Conservation (phyloP, 2,113 vertebrate species). For the Pongo abelii region DNA sequence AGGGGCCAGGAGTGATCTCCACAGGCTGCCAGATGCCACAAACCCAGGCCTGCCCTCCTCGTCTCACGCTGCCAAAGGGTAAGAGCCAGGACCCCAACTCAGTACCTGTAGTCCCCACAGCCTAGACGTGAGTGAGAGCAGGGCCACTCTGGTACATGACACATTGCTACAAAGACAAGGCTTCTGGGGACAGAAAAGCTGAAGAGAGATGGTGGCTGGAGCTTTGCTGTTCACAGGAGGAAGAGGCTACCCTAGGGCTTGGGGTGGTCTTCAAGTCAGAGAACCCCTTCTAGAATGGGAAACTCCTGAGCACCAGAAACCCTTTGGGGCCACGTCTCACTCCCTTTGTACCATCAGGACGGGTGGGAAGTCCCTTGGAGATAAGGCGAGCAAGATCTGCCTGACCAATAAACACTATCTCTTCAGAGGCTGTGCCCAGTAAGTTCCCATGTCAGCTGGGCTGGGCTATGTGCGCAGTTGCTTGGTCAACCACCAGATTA, state of each 20-base stretch:
- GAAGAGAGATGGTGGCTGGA: background rate
- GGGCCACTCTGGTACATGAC: background rate
- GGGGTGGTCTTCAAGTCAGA: background rate
- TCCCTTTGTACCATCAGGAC: no score
- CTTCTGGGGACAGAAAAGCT: background rate
- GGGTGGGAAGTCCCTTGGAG: background rate
- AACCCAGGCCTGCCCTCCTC: background rate
- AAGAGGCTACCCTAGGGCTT: background rate
- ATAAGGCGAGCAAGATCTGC: background rate
- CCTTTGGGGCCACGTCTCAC: background rate
- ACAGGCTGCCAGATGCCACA: background rate
- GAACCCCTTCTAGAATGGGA: background rate
- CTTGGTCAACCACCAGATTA: background rate
- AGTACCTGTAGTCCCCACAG: background rate
- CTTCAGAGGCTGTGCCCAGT: background rate
- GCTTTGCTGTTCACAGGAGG: background rate
- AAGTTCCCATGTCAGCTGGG: fast-evolving
- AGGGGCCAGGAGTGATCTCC: background rate
- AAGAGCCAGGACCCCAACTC: background rate
- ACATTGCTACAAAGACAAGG: background rate
- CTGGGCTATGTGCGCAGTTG: background rate
- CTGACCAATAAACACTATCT: background rate
- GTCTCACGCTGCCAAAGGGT: background rate
- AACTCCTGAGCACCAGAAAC: background rate
- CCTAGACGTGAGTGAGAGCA: background rate